Evolutionary conservation across 1,140 invertebrate species (phyloP).

Genomic region (Drosophila athabasca): DNA sequence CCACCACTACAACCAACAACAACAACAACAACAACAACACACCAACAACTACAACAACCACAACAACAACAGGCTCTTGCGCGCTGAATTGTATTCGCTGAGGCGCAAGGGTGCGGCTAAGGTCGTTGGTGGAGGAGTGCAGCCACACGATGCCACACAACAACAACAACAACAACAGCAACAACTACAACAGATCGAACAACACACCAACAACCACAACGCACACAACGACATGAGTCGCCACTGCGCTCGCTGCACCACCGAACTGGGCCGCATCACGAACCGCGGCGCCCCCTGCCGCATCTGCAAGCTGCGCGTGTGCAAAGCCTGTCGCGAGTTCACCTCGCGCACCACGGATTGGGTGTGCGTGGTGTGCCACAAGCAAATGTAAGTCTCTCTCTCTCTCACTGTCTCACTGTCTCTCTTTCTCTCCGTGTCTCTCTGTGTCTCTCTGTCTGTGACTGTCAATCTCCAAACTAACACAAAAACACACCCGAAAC

Average conservation of each 20-base stretch:
- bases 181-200: constrained; percentile 60
- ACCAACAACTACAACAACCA: constrained; percentile 25
- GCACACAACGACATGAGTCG: constrained; percentile 84
- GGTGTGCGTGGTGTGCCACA: constrained; percentile 90
- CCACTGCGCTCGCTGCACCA: constrained; percentile 88
- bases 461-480: constrained; percentile 13
- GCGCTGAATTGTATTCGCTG: constrained; percentile 86
- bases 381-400: constrained; percentile 88
- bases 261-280: constrained; percentile 89
- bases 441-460: constrained; percentile 44
- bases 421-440: neutral
- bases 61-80: constrained; percentile 85
- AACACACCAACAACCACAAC: constrained; percentile 68
- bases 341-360: constrained; percentile 87
- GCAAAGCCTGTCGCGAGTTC: constrained; percentile 89
- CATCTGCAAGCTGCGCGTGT: constrained; percentile 88
- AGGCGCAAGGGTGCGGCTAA: constrained; percentile 86
- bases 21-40: constrained; percentile 28
- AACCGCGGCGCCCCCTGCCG: constrained; percentile 90
- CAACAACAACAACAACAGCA: constrained; percentile 62
- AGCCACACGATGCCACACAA: constrained; percentile 67
- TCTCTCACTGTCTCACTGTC: constrained; percentile 22
- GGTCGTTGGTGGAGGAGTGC: constrained; percentile 74
- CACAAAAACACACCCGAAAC: constrained; percentile 17
- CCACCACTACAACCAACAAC: constrained; percentile 31